Base-by-base conservation (phyloP, 1,140 invertebrate species). In the Thaumetopoea pityocampa region DNA sequence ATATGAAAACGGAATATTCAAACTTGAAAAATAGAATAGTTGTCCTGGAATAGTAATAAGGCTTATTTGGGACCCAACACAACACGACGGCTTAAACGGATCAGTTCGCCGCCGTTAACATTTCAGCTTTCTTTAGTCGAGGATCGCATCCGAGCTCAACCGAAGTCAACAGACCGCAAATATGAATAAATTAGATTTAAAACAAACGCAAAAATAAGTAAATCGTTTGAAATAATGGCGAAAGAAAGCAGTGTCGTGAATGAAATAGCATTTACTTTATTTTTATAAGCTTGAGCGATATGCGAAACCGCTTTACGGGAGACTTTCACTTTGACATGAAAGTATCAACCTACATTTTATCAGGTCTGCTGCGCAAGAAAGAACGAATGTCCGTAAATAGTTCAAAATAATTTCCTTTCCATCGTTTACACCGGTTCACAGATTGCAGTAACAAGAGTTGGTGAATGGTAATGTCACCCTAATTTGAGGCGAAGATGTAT, bases 401-500 rank as follows among this genome's bases (percentile, higher is more conserved):
- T 20, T 20, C 5, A 20, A 20, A 1, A 20, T 20, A 20, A 20
- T 20, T 20, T 20, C n/a, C 19, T 20, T n/a, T n/a, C n/a, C n/a
- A n/a, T n/a, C n/a, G n/a, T n/a, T n/a, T n/a, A n/a, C n/a, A n/a
- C n/a, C n/a, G n/a, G 7, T 19, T 3, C 29, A 33, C 7, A 8
- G 15, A 9, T 6, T 15, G 17, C 6, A 18, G 2, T n/a, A 8
- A 19, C 10, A 38, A 9, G 27, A n/a, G 8, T 19, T 10, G 24
- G n/a, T n/a, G 6, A 38, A 44, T 34, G 28, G 28, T 16, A 22
- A 27, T 15, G 8, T 32, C 18, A 35, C 38, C 35, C 52, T 26
- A 40, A 47, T 52, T 47, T 52, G 20, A 34, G 24, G 32, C 44
- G 29, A 44, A 29, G 38, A 27, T 20, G 27, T 40, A 36, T 52